These are phyloP conservation scores for Phenacoccus solenopsis DNA, from an alignment of 1,140 invertebrate species.

Conservation along the genomic window DNA sequence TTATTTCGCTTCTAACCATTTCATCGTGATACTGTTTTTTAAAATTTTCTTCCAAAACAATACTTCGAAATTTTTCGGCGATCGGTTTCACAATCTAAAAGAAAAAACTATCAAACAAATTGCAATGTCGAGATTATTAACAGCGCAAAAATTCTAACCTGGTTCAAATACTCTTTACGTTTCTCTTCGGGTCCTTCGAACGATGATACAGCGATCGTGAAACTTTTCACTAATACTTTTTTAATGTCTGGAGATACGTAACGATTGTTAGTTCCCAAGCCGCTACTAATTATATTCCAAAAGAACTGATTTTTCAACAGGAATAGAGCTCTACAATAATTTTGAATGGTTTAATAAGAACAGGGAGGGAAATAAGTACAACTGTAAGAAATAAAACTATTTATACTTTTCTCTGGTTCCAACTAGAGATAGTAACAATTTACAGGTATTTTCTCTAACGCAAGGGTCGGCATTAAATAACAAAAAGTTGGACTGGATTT, in stretches of 20 bases:
- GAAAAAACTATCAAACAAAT: slow-evolving; percentile 15
- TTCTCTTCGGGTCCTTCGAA: not conserved
- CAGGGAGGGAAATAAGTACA: not conserved
- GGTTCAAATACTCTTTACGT: not conserved
- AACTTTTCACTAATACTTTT: not conserved
- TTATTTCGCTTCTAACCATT: slow-evolving; percentile 43
- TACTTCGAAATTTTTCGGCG: slow-evolving; percentile 41
- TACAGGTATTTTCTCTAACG: slow-evolving; percentile 44
- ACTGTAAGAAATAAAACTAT: not conserved
- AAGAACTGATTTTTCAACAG: slow-evolving; percentile 6
- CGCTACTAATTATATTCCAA: not conserved
- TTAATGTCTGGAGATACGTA: slow-evolving; percentile 4
- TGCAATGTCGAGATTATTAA: not conserved
- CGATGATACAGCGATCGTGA: not conserved
- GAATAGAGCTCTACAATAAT: not conserved
- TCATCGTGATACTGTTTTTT: slow-evolving; percentile 43
- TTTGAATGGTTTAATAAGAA: not conserved
- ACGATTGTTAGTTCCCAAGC: not conserved
- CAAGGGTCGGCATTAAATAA: slow-evolving; percentile 43
- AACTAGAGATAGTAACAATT: slow-evolving; percentile 43
- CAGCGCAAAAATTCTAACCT: not conserved
- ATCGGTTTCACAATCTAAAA: slow-evolving; percentile 46
- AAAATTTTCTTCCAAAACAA: slow-evolving; percentile 44
- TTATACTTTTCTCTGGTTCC: slow-evolving; percentile 43
- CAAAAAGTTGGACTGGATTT: slow-evolving; percentile 43